phyloP scores from a whole-genome alignment of 2,113 vertebrate species.

The Scalopus aquaticus region DNA sequence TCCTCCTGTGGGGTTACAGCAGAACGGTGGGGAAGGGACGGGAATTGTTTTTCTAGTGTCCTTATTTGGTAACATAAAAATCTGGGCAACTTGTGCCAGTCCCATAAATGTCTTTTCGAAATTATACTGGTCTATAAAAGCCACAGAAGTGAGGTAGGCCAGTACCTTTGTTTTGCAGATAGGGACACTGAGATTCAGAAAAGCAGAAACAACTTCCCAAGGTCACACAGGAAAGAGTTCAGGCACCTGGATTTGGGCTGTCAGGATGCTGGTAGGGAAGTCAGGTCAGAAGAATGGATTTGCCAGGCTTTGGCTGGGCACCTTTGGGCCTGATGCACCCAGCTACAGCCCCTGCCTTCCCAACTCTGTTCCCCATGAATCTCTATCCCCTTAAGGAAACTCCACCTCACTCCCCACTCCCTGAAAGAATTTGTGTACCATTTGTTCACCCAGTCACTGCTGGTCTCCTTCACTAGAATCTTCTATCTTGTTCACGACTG shows the following conservation, averaged over 20 bases:
- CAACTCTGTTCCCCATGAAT: neutral
- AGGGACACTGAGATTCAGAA: neutral
- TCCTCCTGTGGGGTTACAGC: neutral
- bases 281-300: neutral
- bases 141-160: neutral
- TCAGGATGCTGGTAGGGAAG: neutral
- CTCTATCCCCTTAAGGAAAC: too few relatives aligned
- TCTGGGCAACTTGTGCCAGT: too few relatives aligned
- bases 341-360: neutral
- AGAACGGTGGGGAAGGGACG: neutral
- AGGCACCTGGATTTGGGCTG: neutral
- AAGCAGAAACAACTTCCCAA: neutral
- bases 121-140: neutral
- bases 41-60: neutral
- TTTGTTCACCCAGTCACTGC: neutral
- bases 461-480: neutral
- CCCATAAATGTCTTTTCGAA: neutral
- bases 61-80: neutral
- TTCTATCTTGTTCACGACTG: neutral
- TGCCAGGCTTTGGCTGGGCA: neutral
- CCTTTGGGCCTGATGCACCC: neutral
- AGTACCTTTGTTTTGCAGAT: neutral
- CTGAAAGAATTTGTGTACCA: fast-evolving
- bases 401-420: neutral
- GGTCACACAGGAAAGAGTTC: neutral